These are phyloP conservation scores for Diarsia brunnea DNA, from an alignment of 2,888 invertebrate species.

Conservation along the genomic window DNA sequence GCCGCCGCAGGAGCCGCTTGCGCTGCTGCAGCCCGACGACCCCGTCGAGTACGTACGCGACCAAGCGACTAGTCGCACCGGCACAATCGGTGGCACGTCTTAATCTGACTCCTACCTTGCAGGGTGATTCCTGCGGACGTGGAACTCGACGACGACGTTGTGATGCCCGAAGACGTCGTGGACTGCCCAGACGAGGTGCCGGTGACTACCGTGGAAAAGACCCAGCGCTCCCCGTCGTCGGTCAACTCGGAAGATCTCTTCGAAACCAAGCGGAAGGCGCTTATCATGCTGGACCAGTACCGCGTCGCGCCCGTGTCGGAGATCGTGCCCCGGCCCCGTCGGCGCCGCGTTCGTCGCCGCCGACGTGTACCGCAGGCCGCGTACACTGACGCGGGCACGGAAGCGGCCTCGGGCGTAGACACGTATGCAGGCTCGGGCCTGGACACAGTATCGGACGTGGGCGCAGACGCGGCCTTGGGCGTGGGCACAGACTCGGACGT, in stretches of 20 bases:
- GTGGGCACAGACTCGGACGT: no score
- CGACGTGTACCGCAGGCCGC: slow-evolving; percentile 13
- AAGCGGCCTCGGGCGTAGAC: neutral
- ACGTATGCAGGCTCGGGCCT: neutral
- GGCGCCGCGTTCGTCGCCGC: slow-evolving; percentile 42
- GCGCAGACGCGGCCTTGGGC: no score
- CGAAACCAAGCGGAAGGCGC: slow-evolving; percentile 66
- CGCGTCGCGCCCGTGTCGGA: slow-evolving; percentile 10
- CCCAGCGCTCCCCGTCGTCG: slow-evolving; percentile 7
- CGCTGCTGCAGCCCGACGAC: slow-evolving; percentile 76
- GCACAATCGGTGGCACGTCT: neutral
- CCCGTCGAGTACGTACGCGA: slow-evolving; percentile 73
- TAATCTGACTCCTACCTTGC: neutral
- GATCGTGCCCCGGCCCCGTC: slow-evolving; percentile 18
- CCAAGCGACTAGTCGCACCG: neutral
- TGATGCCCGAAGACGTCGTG: neutral
- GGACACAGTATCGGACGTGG: fast-evolving
- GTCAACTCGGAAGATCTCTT: slow-evolving; percentile 45
- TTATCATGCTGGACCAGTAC: slow-evolving; percentile 58
- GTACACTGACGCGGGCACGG: neutral
- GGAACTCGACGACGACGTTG: neutral
- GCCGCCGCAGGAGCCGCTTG: slow-evolving; percentile 80
- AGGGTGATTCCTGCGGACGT: slow-evolving; percentile 23
- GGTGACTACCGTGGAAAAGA: slow-evolving; percentile 1
- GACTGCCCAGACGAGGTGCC: neutral